Evolutionary conservation across 2,797 vertebrate species (phyloP).

Genomic region (Brotula barbata): DNA sequence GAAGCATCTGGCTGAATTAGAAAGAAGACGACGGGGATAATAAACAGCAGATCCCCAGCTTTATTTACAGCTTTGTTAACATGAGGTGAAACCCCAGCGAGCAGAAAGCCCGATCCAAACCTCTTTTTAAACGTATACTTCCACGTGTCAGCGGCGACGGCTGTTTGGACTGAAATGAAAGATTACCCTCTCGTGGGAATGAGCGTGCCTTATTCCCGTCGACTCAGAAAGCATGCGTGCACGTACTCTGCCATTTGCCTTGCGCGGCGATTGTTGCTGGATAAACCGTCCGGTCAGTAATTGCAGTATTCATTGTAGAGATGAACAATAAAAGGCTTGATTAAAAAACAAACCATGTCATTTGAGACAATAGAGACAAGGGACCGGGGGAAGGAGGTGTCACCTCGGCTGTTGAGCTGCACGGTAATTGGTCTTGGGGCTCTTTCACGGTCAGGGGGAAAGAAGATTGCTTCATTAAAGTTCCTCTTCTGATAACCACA

Average conservation of each 20-base stretch:
- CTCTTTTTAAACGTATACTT: conserved; percentile 29
- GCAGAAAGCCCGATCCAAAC: conserved; percentile 38
- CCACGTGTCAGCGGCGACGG: conserved; percentile 31
- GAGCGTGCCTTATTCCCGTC: conserved; percentile 41
- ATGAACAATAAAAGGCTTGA: conserved; percentile 71
- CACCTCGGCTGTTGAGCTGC: conserved; percentile 61
- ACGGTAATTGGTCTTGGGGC: conserved; percentile 76
- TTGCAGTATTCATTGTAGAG: conserved; percentile 67
- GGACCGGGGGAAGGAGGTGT: conserved; percentile 67
- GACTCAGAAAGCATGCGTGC: conserved; percentile 38
- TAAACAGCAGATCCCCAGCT: conserved; percentile 31
- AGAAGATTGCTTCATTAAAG: conserved; percentile 82
- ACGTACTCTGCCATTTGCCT: conserved; percentile 51
- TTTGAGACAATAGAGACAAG: conserved; percentile 65
- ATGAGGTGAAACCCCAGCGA: conserved; percentile 30
- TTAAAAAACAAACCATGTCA: conserved; percentile 73
- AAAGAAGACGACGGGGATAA: conserved; percentile 42
- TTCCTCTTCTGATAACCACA: conserved; percentile 74
- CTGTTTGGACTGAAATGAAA: conserved; percentile 30
- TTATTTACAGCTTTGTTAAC: conserved; percentile 49
- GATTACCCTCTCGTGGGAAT: conserved; percentile 36
- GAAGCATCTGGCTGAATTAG: conserved; percentile 42
- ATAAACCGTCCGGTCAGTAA: conserved; percentile 68
- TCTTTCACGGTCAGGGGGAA: conserved; percentile 72
- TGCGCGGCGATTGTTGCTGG: conserved; percentile 33